Conservation (phyloP, 2,888 invertebrate genomes). For the Octonoba sinensis region DNA sequence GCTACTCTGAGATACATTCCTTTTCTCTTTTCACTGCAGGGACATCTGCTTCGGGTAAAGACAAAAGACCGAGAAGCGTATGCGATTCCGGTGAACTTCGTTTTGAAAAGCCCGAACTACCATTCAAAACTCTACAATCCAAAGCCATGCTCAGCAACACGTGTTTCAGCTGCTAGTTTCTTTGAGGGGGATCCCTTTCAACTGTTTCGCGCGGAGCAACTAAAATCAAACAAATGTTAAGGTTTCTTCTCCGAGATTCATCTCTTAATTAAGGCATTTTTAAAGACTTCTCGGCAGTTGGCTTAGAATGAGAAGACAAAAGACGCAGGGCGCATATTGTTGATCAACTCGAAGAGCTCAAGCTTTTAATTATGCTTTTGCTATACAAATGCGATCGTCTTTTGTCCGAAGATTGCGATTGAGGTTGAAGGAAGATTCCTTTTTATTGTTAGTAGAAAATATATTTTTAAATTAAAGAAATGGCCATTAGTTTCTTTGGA, state of each 20-base stretch:
- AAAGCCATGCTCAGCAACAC: slow-evolving; percentile 15
- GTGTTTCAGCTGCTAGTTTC: slow-evolving; percentile 1
- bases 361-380: slow-evolving; percentile 33
- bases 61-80: slow-evolving; percentile 8
- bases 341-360: not conserved
- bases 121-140: slow-evolving; percentile 28
- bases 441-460: too few relatives aligned
- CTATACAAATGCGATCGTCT: slow-evolving; percentile 16
- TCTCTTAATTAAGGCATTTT: slow-evolving; percentile 42
- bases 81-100: slow-evolving; percentile 2
- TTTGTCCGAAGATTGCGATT: slow-evolving; percentile 15
- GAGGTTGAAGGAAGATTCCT: not conserved
- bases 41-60: slow-evolving; percentile 38
- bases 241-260: slow-evolving; percentile 14
- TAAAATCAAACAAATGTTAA: slow-evolving; percentile 40
- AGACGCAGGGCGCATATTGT: too few relatives aligned
- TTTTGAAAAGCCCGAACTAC: slow-evolving; percentile 8
- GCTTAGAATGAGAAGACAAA: too few relatives aligned
- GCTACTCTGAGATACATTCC: too few relatives aligned
- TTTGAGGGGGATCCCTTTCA: slow-evolving; percentile 14
- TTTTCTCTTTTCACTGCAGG: slow-evolving; percentile 4
- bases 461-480: too few relatives aligned
- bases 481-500: too few relatives aligned
- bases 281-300: slow-evolving; percentile 20
- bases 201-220: slow-evolving; percentile 1